A percentile compares a stretch with the other conserved stretches of the same genome.
Conservation (phyloP, 2,888 invertebrate genomes). For the Aleiodes alternator region DNA sequence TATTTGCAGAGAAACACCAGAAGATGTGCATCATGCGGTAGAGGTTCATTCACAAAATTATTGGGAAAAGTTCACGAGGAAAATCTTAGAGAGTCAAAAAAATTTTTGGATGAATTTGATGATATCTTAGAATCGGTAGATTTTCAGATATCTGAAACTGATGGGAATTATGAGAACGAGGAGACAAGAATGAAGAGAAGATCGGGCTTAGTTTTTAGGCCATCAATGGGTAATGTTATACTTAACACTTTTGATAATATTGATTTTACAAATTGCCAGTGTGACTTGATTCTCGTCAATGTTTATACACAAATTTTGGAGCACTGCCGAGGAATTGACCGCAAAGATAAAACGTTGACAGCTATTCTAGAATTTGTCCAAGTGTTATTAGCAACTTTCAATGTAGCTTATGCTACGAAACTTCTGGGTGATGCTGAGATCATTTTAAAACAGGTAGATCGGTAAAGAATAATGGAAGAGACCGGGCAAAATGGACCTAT, state of each 20-base stretch:
- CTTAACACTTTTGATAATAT: conserved; percentile 76
- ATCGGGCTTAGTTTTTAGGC: conserved; percentile 31
- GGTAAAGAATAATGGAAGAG: background rate
- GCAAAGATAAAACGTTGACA: conserved; percentile 76
- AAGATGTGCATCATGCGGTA: conserved; percentile 79
- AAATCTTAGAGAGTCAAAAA: conserved; percentile 46
- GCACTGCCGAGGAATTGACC: conserved; percentile 79
- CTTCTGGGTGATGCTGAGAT: conserved; percentile 77
- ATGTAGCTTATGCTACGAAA: conserved; percentile 79
- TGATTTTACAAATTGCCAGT: conserved; percentile 79
- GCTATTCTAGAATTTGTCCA: conserved; percentile 79
- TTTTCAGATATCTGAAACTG: background rate
- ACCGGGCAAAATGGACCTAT: too few species aligned
- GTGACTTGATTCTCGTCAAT: conserved; percentile 77
- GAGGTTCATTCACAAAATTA: conserved; percentile 77
- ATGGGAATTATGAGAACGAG: conserved; percentile 28
- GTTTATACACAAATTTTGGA: conserved; percentile 79
- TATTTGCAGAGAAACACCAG: conserved; percentile 79
- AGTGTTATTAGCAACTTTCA: conserved; percentile 77
- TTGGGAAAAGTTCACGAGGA: conserved; percentile 73
- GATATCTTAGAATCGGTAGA: conserved; percentile 42
- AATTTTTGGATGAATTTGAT: conserved; percentile 48
- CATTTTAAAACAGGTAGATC: conserved; percentile 60
- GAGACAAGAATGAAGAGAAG: conserved; percentile 28
- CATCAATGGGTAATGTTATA: conserved; percentile 51